phyloP scores from a whole-genome alignment of 2,797 vertebrate genomes.

The Sandelia bainsii region DNA sequence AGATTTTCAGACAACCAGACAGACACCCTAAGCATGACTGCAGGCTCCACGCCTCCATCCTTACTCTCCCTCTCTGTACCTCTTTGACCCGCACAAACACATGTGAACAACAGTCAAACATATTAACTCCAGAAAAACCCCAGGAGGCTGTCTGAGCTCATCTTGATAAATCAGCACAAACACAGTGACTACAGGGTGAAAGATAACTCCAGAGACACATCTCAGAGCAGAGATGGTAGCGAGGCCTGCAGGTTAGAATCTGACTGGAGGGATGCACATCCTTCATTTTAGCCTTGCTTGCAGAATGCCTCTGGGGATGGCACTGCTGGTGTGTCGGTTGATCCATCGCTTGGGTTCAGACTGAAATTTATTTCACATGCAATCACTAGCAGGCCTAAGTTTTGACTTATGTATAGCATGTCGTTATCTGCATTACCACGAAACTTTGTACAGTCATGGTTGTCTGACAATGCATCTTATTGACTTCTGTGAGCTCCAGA shows the following conservation, averaged over 20 bases:
- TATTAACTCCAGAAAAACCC: slow-evolving; percentile 25
- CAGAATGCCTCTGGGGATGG: not conserved
- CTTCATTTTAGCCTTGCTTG: slow-evolving; percentile 2
- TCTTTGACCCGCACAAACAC: not conserved
- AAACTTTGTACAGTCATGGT: no score
- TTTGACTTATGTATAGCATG: no score
- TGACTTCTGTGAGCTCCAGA: no score
- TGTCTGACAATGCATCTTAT: no score
- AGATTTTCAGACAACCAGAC: slow-evolving; percentile 14
- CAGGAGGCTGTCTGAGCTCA: slow-evolving; percentile 20
- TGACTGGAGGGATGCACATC: slow-evolving; percentile 12
- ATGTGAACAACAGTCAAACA: slow-evolving; percentile 16
- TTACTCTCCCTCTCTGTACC: not conserved
- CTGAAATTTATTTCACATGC: not conserved
- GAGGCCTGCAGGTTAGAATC: slow-evolving; percentile 9
- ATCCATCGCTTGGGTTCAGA: not conserved
- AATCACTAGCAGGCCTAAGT: no score
- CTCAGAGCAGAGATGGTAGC: not conserved
- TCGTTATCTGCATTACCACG: no score
- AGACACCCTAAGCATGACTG: slow-evolving; percentile 5
- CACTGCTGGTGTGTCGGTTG: not conserved
- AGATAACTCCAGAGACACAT: slow-evolving; percentile 35
- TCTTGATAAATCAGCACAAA: slow-evolving; percentile 36
- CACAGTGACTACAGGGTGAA: slow-evolving; percentile 26
- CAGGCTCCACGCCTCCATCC: slow-evolving; percentile 1